Evolutionary conservation across 2,888 invertebrate genomes (phyloP).

Genomic region (Zootermopsis nevadensis): DNA sequence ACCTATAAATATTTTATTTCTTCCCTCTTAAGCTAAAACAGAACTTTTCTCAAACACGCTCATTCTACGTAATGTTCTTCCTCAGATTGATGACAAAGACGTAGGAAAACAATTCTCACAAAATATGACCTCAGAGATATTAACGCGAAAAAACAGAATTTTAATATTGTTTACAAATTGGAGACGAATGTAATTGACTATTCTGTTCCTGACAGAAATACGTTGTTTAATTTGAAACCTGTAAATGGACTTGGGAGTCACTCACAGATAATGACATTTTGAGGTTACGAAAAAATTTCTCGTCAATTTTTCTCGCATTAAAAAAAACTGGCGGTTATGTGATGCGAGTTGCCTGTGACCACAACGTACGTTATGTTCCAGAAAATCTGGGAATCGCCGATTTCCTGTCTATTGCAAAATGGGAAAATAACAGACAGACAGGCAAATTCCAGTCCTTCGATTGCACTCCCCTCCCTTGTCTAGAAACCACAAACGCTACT

Average conservation of each 20-base stretch:
- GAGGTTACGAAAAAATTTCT: constrained; percentile 20
- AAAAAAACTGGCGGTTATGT: constrained; percentile 27
- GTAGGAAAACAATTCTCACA: too few species aligned
- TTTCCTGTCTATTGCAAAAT: not conserved
- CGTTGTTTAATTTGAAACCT: constrained; percentile 10
- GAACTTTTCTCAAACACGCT: too few species aligned
- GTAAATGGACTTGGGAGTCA: constrained; percentile 3
- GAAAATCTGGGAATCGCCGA: not conserved
- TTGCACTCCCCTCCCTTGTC: not conserved
- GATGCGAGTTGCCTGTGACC: not conserved
- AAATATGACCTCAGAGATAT: not conserved
- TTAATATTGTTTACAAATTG: constrained; percentile 5
- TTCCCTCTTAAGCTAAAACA: too few species aligned
- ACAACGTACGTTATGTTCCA: constrained; percentile 12
- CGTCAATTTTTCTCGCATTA: not conserved
- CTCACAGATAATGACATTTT: constrained; percentile 26
- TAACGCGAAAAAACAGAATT: not conserved
- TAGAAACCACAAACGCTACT: not conserved
- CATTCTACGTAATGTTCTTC: too few species aligned
- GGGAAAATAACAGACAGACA: not conserved
- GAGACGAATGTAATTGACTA: not conserved
- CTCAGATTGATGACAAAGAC: too few species aligned
- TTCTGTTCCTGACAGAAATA: not conserved
- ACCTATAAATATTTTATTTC: too few species aligned
- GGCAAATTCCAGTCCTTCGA: not conserved